These are phyloP conservation scores for Diploptera punctata DNA, from an alignment of 2,888 invertebrate genomes.

Conservation along the genomic window DNA sequence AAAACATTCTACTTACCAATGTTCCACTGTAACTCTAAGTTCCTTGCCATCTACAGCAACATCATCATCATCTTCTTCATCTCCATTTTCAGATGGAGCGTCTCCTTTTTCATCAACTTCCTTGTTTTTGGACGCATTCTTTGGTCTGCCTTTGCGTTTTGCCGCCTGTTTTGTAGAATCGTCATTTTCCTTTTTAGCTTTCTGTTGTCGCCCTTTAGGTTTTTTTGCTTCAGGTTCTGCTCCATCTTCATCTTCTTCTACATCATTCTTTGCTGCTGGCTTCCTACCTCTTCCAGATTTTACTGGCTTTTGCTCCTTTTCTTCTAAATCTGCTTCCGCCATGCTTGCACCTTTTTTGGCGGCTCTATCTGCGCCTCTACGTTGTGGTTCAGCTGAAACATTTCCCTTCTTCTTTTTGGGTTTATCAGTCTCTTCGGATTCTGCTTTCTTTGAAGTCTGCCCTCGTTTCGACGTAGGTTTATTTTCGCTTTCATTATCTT, in stretches of 20 bases:
- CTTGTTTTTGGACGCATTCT: neutral
- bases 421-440: neutral
- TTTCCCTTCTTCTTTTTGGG: constrained; percentile 1
- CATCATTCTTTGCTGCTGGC: neutral
- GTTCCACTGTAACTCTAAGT: constrained; percentile 32
- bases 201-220: neutral
- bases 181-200: neutral
- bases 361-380: neutral
- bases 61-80: neutral
- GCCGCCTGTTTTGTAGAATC: neutral
- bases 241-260: constrained; percentile 26
- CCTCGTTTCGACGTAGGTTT: neutral
- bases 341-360: neutral
- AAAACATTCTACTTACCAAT: constrained; percentile 31
- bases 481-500: neutral
- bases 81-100: neutral
- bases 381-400: neutral
- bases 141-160: neutral
- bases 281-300: constrained; percentile 6
- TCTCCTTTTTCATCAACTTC: constrained; percentile 25
- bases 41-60: neutral
- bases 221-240: constrained; percentile 11
- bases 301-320: neutral
- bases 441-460: constrained; percentile 4
- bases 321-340: neutral